Evolutionary conservation across 2,113 vertebrate species (phyloP), one percentile per base, ranked within the genome.

Genomic region (Eolophus roseicapilla): DNA sequence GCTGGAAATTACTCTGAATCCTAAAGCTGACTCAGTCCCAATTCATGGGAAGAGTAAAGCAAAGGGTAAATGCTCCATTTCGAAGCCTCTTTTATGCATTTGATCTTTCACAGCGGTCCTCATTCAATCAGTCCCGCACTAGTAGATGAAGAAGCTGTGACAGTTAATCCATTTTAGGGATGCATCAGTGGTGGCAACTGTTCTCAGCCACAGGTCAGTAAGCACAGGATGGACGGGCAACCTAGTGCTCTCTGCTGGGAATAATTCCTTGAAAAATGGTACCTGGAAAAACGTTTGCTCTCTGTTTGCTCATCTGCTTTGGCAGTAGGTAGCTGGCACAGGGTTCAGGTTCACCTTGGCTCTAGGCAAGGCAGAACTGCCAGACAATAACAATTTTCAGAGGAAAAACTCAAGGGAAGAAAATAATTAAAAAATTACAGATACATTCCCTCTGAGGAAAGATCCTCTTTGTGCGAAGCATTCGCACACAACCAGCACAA

Each of bases 101-200:
- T 92, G 47, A 82, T 93, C 83, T 86, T 71, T 49, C 73, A 73
- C 62, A 91, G 43, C 0, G 0, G 49, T 78, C 80, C 41, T 71
- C 67, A 75, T 92, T 92, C 86, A 82, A 59, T 95, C 76, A 1
- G 2, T 81, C 90, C 77, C 2, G 6, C 25, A 35, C 57, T 69
- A 52, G 62, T 76, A 81, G 68, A 68, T 33, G 73, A 88, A 55
- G 88, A 88, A 93, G 57, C 75, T 88, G 41, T 88, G 75, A 90
- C 83, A 88, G 59, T 73, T 53, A 91, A 96, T 92, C 91, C 63
- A 67, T 92, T 93, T 92, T 41, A 29, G 57, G 82, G 57, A 86
- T 39, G 28, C 84, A 88, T 79, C 13, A 2, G 10, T 44, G 47
- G 55, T 96, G 93, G 65, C 80, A 91, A 49, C 50, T 29, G 41